Evolutionary conservation across 2,113 vertebrate species (phyloP).

Genomic region (Anolis sagrei): DNA sequence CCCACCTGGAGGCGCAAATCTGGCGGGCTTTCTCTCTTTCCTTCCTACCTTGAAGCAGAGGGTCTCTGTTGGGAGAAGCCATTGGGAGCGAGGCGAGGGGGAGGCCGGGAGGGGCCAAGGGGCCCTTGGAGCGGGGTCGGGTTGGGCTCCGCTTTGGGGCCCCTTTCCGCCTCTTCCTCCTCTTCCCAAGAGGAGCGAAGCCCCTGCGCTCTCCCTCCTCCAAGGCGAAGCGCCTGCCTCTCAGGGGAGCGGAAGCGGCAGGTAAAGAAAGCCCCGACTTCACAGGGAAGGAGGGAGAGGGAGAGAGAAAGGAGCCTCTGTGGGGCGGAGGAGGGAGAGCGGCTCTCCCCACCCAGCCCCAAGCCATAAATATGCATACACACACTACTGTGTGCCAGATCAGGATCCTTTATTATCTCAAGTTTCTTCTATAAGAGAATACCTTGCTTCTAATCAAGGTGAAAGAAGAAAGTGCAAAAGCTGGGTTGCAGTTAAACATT

Average conservation of each 20-base stretch:
- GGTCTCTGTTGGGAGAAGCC: slow-evolving; percentile 69
- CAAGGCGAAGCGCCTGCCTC: neutral
- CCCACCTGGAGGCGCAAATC: no score
- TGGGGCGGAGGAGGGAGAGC: neutral
- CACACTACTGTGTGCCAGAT: no score
- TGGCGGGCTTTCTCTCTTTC: neutral
- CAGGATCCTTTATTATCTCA: no score
- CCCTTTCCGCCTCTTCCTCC: neutral
- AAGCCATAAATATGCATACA: neutral
- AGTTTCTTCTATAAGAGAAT: no score
- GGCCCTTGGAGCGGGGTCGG: neutral
- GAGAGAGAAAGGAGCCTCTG: no score
- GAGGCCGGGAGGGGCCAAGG: no score
- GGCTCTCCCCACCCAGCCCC: slow-evolving; percentile 10
- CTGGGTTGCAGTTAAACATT: no score
- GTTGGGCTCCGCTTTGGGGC: no score
- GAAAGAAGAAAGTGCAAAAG: no score
- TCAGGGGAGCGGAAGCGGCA: slow-evolving; percentile 46
- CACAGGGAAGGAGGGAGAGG: slow-evolving; percentile 39
- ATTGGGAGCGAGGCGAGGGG: slow-evolving; percentile 45
- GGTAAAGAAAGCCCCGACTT: slow-evolving; percentile 54
- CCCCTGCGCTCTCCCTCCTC: neutral
- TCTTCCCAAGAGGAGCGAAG: no score
- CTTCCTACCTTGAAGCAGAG: slow-evolving; percentile 67
- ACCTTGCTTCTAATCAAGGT: no score